phyloP scores from a whole-genome alignment of 2,113 vertebrate genomes.

The Pelusios castaneus region DNA sequence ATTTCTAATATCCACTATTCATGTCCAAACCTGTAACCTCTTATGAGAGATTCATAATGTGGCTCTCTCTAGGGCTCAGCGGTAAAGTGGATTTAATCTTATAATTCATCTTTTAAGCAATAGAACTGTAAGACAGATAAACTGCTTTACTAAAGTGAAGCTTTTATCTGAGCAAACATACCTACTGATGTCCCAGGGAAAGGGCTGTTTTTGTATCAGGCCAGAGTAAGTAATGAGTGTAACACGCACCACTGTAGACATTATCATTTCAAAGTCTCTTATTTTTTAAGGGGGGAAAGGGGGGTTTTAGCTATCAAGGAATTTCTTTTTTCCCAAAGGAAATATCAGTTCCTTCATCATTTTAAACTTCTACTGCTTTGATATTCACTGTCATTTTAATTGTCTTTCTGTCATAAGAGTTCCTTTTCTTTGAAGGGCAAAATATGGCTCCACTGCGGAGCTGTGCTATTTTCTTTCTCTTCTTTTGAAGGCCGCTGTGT shows the following conservation, averaged over 20 bases:
- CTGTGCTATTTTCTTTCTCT: background rate
- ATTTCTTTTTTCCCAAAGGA: background rate
- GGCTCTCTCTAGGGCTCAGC: conserved; percentile 43
- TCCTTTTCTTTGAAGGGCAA: background rate
- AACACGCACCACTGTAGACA: background rate
- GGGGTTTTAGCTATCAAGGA: background rate
- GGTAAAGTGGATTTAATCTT: conserved; percentile 50
- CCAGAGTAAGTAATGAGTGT: background rate
- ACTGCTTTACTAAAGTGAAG: background rate
- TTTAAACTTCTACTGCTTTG: conserved; percentile 13
- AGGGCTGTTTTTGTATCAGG: background rate
- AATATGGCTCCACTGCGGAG: background rate
- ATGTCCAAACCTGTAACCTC: background rate
- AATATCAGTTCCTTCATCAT: background rate
- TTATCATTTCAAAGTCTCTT: background rate
- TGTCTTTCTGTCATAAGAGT: background rate
- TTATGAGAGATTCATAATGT: background rate
- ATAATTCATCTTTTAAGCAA: conserved; percentile 19
- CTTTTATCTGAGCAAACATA: conserved; percentile 39
- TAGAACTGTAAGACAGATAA: conserved; percentile 54
- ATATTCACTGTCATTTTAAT: background rate
- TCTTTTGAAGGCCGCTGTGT: background rate
- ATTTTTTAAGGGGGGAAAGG: background rate
- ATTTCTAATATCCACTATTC: background rate
- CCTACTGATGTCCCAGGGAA: background rate